Evolutionary conservation across 2,888 invertebrate genomes (phyloP), one percentile per base, ranked within the genome.

Genomic region (Drosophila quinaria): DNA sequence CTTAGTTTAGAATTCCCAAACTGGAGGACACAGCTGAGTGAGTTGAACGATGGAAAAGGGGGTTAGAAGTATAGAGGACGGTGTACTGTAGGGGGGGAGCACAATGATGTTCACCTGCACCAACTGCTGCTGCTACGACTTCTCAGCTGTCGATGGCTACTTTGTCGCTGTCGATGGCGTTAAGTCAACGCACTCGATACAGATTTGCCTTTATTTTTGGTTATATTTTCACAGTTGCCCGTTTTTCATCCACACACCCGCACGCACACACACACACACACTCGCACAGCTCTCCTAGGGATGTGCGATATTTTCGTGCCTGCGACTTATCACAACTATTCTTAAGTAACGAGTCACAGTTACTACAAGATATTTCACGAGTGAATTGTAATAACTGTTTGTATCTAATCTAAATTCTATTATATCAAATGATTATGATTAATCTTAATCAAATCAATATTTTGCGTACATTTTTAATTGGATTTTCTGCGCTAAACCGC

Each of bases 161-260:
- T 42, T 58, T 19, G 50, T 42, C 22, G 46, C 25, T 69, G 58
- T 59, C 39, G 54, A 49, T 50, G 69, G 31, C 44, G 54, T 37
- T 51, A 52, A 71, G 74, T 72, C 74, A 81, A 76, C 63, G 78
- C 49, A 70, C 70, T 77, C 44, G 41, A 67, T 33, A 66, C 54
- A 49, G 46, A 44, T 58, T 65, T 17, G 52, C 41, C 70, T 73
- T 81, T 75, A 87, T 84, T 84, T 84, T 85, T 84, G 83, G 87
- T 87, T 84, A 84, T 84, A 87, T 87, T 80, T 84, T 87, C 75
- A 75, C 87, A 80, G 82, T 85, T 80, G 82, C 87, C 65, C 68
- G 66, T 85, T 84, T 87, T 84, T 87, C 87, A 81, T 81, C 81
- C 81, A 83, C 84, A 79, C 87, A 77, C 79, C 64, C 76, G 62